phyloP scores from a whole-genome alignment of 2,797 vertebrate genomes.

The Pangasius mekongensis region DNA sequence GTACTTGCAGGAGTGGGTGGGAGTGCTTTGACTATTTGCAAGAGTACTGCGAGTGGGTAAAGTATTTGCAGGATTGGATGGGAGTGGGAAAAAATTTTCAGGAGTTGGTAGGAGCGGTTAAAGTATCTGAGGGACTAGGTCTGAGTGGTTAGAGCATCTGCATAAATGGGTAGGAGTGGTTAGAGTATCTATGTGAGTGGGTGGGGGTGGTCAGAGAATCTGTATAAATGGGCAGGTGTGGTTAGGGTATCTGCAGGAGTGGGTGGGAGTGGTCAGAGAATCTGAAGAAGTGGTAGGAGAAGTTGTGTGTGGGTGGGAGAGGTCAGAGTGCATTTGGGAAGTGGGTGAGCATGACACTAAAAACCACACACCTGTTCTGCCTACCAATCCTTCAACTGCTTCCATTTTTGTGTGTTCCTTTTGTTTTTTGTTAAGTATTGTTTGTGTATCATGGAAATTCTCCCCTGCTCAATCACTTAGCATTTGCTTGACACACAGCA shows the following conservation, averaged over 20 bases:
- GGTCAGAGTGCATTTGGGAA: neutral
- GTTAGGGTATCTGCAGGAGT: neutral
- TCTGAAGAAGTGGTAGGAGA: neutral
- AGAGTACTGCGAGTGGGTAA: neutral
- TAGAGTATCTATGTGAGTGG: neutral
- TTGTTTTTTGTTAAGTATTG: neutral
- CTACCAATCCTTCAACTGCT: neutral
- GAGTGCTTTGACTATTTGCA: too few relatives aligned
- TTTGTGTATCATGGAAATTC: neutral
- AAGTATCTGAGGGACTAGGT: too few relatives aligned
- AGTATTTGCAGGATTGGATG: neutral
- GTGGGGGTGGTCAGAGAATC: neutral
- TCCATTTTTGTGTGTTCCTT: neutral
- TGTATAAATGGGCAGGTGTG: neutral
- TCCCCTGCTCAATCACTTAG: neutral
- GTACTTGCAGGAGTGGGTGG: too few relatives aligned
- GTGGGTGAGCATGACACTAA: neutral
- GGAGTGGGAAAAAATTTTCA: neutral
- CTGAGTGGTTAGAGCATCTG: too few relatives aligned
- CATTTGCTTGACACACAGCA: neutral
- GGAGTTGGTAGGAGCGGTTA: neutral
- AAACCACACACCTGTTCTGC: neutral
- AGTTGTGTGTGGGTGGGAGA: neutral
- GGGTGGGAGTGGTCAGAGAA: neutral
- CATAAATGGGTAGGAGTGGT: neutral